Evolutionary conservation across 2,888 invertebrate species (phyloP).

Genomic region (Amorpha juglandis): DNA sequence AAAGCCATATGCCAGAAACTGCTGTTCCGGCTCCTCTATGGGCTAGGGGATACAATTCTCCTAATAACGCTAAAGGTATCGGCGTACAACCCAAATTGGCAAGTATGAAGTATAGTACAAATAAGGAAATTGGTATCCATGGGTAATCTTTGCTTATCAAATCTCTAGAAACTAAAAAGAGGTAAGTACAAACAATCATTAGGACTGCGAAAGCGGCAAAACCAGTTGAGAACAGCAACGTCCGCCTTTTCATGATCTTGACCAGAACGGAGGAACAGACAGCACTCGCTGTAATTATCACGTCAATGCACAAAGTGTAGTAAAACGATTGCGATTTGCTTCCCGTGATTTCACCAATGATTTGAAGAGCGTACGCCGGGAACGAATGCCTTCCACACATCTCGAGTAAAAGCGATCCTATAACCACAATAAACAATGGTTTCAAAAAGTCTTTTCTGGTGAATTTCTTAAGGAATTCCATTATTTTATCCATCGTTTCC

Average conservation of each 20-base stretch:
- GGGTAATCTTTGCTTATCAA: conserved; percentile 45
- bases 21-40: conserved; percentile 59
- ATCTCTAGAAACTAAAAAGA: conserved; percentile 47
- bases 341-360: conserved; percentile 55
- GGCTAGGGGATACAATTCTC: conserved; percentile 64
- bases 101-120: conserved; percentile 57
- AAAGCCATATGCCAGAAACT: conserved; percentile 49
- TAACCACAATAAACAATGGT: conserved; percentile 52
- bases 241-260: conserved; percentile 56
- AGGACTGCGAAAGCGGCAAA: conserved; percentile 49
- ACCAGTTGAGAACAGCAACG: conserved; percentile 58
- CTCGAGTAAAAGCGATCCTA: conserved; percentile 54
- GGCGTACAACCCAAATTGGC: conserved; percentile 66
- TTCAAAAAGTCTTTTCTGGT: conserved; percentile 56
- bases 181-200: conserved; percentile 48
- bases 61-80: conserved; percentile 61
- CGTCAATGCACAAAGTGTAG: conserved; percentile 57
- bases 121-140: conserved; percentile 54
- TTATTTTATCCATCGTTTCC: conserved; percentile 32
- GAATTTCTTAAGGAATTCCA: conserved; percentile 52
- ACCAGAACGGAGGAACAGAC: conserved; percentile 56
- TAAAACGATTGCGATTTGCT: conserved; percentile 53
- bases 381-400: conserved; percentile 61
- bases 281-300: conserved; percentile 56
- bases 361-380: conserved; percentile 62